phyloP scores from a whole-genome alignment of 2,888 invertebrate species.

The Sarcophaga subvicina region DNA sequence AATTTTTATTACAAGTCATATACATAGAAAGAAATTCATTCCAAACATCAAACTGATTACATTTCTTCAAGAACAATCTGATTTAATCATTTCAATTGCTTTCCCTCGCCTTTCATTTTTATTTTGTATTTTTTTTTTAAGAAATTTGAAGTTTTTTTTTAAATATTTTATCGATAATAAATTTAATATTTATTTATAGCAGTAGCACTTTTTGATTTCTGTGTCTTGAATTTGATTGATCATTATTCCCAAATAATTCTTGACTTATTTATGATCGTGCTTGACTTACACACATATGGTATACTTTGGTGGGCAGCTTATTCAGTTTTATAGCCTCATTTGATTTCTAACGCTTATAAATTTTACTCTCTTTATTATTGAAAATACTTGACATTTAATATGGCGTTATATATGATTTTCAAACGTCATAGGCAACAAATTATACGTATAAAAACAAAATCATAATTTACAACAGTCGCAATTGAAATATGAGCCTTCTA shows the following conservation, averaged over 20 bases:
- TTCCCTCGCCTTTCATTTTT: neutral
- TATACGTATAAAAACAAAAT: neutral
- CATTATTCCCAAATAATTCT: slow-evolving; percentile 38
- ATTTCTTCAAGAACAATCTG: too few relatives aligned
- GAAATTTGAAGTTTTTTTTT: neutral
- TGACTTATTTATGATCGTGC: slow-evolving; percentile 46
- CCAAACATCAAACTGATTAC: too few relatives aligned
- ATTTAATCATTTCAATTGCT: neutral
- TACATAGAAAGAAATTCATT: too few relatives aligned
- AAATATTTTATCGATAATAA: neutral
- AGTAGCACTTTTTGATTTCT: slow-evolving; percentile 34
- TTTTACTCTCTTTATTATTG: slow-evolving; percentile 44
- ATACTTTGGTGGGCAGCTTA: neutral
- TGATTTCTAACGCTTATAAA: slow-evolving; percentile 52
- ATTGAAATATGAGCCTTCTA: slow-evolving; percentile 1
- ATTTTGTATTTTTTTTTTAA: neutral
- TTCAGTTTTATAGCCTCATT: slow-evolving; percentile 30
- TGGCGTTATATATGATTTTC: slow-evolving; percentile 49
- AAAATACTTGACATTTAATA: slow-evolving; percentile 59
- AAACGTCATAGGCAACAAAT: slow-evolving; percentile 9
- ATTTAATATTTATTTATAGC: slow-evolving; percentile 14
- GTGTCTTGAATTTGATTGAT: slow-evolving; percentile 52
- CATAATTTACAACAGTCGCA: slow-evolving; percentile 49
- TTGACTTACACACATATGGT: neutral
- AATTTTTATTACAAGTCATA: too few relatives aligned